Percentiles rank a stretch among this genome's conserved stretches.
phyloP scores from a whole-genome alignment of 2,888 invertebrate species.

The Caenorhabditis sinica region DNA sequence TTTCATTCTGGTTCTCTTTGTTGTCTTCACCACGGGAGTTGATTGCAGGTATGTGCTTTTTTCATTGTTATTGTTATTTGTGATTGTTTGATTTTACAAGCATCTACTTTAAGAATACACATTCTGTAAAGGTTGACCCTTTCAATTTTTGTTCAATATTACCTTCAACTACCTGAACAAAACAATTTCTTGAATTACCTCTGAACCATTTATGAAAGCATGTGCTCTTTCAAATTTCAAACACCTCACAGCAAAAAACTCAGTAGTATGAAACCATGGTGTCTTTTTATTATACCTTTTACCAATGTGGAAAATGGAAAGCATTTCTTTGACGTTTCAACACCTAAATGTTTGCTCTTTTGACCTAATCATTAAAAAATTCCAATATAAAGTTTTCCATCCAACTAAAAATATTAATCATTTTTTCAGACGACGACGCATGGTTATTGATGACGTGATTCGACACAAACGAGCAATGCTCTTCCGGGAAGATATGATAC shows the following conservation, averaged over 20 bases:
- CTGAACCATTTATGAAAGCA: no score
- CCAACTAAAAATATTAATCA: slow-evolving; percentile 20
- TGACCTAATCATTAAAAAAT: not conserved
- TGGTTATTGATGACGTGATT: slow-evolving; percentile 63
- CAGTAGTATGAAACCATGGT: no score
- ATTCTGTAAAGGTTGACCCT: no score
- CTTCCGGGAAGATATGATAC: slow-evolving; percentile 56
- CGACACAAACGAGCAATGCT: slow-evolving; percentile 58
- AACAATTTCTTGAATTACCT: no score
- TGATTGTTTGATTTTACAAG: slow-evolving; percentile 14
- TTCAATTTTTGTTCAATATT: no score
- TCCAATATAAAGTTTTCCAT: not conserved
- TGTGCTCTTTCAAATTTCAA: no score
- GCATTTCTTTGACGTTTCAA: no score
- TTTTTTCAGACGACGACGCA: slow-evolving; percentile 60
- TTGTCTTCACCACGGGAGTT: slow-evolving; percentile 45
- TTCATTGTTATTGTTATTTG: not conserved
- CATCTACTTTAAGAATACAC: not conserved
- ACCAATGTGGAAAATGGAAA: no score
- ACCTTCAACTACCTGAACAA: no score
- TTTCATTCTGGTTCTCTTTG: slow-evolving; percentile 50
- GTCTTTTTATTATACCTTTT: no score
- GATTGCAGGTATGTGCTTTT: slow-evolving; percentile 58
- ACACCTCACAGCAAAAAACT: no score
- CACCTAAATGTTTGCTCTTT: no score